Percentiles rank a stretch among this genome's conserved stretches.
Evolutionary conservation across 2,113 vertebrate genomes (phyloP).

Genomic region (Syrmaticus mikado): DNA sequence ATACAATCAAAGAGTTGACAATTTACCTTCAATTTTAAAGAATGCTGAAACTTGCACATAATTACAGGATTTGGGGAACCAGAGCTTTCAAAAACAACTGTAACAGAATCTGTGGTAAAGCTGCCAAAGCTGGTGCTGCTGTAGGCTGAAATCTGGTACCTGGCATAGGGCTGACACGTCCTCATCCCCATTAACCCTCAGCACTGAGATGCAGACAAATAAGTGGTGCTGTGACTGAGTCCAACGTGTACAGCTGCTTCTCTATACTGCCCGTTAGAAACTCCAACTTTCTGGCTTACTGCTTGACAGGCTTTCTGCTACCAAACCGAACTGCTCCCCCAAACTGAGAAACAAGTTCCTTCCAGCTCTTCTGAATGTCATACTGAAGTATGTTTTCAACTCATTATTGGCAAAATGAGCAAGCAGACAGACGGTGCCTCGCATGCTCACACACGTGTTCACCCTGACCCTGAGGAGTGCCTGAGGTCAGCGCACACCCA

Average conservation of each 20-base stretch:
- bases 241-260: neutral
- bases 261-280: neutral
- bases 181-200: neutral
- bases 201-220: neutral
- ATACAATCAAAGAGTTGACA: slow-evolving; percentile 10
- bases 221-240: neutral
- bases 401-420: neutral
- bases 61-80: neutral
- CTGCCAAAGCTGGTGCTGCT: neutral
- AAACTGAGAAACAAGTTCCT: neutral
- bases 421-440: neutral
- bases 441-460: neutral
- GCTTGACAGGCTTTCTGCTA: neutral
- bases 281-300: neutral
- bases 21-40: slow-evolving; percentile 31
- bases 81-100: slow-evolving; percentile 26
- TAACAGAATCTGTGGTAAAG: neutral
- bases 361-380: neutral
- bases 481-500: neutral
- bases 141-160: neutral
- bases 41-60: neutral
- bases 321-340: neutral
- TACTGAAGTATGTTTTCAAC: neutral
- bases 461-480: neutral
- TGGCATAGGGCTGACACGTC: neutral